Evolutionary conservation across 2,797 vertebrate genomes (phyloP).

Genomic region (Platyrinchus mystaceus): DNA sequence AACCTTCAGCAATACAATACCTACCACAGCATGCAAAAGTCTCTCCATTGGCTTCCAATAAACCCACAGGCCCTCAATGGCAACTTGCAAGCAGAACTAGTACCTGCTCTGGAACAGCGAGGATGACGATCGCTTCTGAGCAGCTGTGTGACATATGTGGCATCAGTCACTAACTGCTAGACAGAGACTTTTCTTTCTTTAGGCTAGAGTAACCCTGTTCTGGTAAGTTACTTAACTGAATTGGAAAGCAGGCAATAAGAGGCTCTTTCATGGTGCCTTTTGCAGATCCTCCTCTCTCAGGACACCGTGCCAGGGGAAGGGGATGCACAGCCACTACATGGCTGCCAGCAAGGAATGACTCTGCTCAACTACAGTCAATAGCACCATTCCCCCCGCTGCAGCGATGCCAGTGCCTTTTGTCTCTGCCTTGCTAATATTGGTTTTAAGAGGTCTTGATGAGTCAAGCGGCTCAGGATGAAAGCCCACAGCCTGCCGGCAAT

Average conservation of each 20-base stretch:
- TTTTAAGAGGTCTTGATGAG: not conserved
- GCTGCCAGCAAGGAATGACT: rapidly evolving
- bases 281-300: not conserved
- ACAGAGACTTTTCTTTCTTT: not conserved
- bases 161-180: not conserved
- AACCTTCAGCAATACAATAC: not conserved
- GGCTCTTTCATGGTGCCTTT: not conserved
- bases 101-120: rapidly evolving
- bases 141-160: rapidly evolving
- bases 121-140: rapidly evolving
- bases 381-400: rapidly evolving
- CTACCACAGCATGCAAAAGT: not conserved
- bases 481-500: not conserved
- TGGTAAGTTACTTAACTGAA: not conserved
- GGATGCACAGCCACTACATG: rapidly evolving
- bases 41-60: not conserved
- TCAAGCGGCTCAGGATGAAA: not conserved
- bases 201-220: not conserved
- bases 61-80: not conserved
- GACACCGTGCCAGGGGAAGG: rapidly evolving
- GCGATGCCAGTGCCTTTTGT: rapidly evolving
- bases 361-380: rapidly evolving
- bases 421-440: not conserved
- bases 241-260: not conserved
- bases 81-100: not conserved